phyloP scores from a whole-genome alignment of 2,888 invertebrate species.

The Myathropa florea region DNA sequence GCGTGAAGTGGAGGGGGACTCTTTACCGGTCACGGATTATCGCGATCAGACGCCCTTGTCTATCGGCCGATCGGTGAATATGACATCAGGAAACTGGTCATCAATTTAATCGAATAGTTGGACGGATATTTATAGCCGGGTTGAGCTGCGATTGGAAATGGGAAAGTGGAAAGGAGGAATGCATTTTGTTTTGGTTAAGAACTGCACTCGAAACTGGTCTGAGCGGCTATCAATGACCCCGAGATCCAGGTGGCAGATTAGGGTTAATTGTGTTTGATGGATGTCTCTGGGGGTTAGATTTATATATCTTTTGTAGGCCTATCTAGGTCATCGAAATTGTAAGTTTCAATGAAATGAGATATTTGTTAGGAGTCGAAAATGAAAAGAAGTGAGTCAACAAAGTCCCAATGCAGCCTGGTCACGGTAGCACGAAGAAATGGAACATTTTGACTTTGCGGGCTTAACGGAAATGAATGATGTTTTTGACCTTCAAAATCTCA shows the following conservation, averaged over 20 bases:
- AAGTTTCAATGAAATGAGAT: background rate
- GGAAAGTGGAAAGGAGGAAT: background rate
- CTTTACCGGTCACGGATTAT: background rate
- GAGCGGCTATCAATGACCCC: background rate
- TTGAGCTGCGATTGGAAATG: background rate
- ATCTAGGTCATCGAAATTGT: background rate
- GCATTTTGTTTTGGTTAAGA: background rate
- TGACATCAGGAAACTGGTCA: conserved; percentile 62
- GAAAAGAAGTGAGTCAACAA: background rate
- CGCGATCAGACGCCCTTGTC: conserved; percentile 45
- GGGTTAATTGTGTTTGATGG: background rate
- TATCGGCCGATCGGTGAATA: conserved; percentile 30
- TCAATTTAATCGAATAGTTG: conserved; percentile 40
- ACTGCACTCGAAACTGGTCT: background rate
- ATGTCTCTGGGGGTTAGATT: background rate
- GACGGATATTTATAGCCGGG: conserved; percentile 20
- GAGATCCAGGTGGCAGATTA: background rate
- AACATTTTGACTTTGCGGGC: too few relatives aligned
- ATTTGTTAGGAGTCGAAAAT: background rate
- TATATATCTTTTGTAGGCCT: background rate
- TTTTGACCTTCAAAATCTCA: too few relatives aligned
- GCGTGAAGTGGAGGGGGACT: background rate
- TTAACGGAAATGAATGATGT: too few relatives aligned
- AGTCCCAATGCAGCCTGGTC: too few relatives aligned
- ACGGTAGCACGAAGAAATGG: too few relatives aligned